A percentile compares a stretch with the other conserved stretches of the same genome.
Evolutionary conservation across 2,797 vertebrate species (phyloP).

Genomic region (Artibeus lituratus): DNA sequence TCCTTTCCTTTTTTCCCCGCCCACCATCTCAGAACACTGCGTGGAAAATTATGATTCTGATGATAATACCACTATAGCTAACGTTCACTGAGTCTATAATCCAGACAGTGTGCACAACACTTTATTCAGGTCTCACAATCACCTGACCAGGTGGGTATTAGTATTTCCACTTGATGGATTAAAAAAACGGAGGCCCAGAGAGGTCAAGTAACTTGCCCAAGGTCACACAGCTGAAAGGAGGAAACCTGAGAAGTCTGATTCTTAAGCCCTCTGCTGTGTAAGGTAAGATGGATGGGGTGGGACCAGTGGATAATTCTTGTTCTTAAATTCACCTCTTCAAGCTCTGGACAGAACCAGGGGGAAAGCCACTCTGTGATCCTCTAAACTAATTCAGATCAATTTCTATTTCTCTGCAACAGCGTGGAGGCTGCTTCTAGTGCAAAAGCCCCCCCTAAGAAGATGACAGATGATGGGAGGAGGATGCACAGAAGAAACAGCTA

Average conservation of each 20-base stretch:
- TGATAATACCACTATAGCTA: background rate
- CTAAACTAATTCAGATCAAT: constrained; percentile 2
- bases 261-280: background rate
- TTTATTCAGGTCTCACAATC: background rate
- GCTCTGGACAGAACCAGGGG: background rate
- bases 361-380: background rate
- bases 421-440: background rate
- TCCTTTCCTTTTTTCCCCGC: background rate
- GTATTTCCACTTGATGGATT: background rate
- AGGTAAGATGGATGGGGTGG: background rate
- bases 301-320: background rate
- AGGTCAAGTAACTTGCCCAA: background rate
- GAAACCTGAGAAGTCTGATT: background rate
- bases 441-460: constrained; percentile 25
- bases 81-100: background rate
- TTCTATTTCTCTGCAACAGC: background rate
- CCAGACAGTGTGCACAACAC: background rate
- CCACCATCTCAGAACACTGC: background rate
- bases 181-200: background rate
- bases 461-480: background rate
- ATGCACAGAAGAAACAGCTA: constrained; percentile 8
- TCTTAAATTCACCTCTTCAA: background rate
- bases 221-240: background rate
- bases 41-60: background rate
- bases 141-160: background rate